phyloP scores from a whole-genome alignment of 2,888 invertebrate genomes.

The Drosophila infuscata region DNA sequence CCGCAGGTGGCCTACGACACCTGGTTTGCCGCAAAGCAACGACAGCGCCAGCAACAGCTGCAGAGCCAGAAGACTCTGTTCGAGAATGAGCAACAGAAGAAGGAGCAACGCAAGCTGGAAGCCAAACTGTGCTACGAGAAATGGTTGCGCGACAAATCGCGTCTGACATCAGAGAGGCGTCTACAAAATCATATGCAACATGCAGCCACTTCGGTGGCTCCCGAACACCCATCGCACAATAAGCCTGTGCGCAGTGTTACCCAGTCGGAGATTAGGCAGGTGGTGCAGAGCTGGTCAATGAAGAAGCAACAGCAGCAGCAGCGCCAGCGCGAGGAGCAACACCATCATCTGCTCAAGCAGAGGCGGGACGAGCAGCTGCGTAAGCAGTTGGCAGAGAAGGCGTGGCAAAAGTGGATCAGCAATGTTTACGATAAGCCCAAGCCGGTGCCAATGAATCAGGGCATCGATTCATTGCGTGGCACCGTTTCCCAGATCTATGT shows the following conservation, averaged over 20 bases:
- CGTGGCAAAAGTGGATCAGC: slow-evolving; percentile 81
- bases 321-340: slow-evolving; percentile 63
- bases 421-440: slow-evolving; percentile 82
- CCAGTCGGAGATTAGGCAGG: slow-evolving; percentile 44
- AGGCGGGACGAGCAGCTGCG: slow-evolving; percentile 56
- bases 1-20: slow-evolving; percentile 79
- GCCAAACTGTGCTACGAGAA: slow-evolving; percentile 74
- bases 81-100: slow-evolving; percentile 51
- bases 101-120: slow-evolving; percentile 64
- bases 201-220: not conserved
- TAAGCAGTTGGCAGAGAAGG: slow-evolving; percentile 64
- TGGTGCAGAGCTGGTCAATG: slow-evolving; percentile 51
- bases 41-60: slow-evolving; percentile 16
- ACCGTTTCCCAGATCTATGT: slow-evolving; percentile 82
- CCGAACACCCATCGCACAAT: not conserved
- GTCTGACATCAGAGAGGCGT: slow-evolving; percentile 34
- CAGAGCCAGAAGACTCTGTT: slow-evolving; percentile 39
- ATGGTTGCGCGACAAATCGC: slow-evolving; percentile 76
- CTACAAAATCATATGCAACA: slow-evolving; percentile 15
- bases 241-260: slow-evolving; percentile 35
- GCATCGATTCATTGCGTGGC: slow-evolving; percentile 82
- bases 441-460: slow-evolving; percentile 84
- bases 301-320: slow-evolving; percentile 72
- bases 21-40: slow-evolving; percentile 82
- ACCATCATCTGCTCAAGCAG: slow-evolving; percentile 39